Conservation (phyloP, 2,797 vertebrate species). For the Muscicapa comitata region DNA sequence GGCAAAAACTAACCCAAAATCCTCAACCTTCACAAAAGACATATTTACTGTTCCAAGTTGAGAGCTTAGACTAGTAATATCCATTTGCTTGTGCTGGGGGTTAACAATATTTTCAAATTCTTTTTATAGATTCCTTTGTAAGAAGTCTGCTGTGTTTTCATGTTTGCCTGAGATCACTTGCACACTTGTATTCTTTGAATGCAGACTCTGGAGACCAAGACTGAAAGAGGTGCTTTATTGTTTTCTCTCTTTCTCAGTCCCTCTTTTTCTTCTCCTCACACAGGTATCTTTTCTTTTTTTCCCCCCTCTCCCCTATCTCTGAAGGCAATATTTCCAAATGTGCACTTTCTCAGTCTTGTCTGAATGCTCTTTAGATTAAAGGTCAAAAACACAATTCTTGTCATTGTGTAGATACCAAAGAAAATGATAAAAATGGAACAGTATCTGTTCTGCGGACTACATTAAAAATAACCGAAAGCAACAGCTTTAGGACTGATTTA, state of each 20-base stretch:
- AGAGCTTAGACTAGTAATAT: not conserved
- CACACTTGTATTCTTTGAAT: not conserved
- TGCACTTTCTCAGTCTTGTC: conserved; percentile 25
- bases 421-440: conserved; percentile 50
- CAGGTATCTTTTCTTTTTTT: not conserved
- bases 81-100: not conserved
- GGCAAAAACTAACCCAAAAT: not conserved
- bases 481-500: conserved; percentile 58
- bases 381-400: conserved; percentile 39
- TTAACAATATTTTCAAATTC: not conserved
- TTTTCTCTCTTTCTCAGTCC: not conserved
- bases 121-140: not conserved
- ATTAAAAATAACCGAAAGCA: conserved; percentile 58
- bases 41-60: not conserved
- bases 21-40: not conserved
- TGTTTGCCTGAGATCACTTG: not conserved
- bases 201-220: not conserved
- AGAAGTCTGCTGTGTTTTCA: not conserved
- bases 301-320: not conserved
- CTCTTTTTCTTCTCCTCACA: not conserved
- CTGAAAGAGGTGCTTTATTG: conserved; percentile 23
- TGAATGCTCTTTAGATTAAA: conserved; percentile 48
- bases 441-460: conserved; percentile 37
- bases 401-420: conserved; percentile 43
- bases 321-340: conserved; percentile 56